Percentiles rank a stretch among this genome's conserved stretches.
Evolutionary conservation across 2,113 vertebrate genomes (phyloP).

Genomic region (Dromaius novaehollandiae): DNA sequence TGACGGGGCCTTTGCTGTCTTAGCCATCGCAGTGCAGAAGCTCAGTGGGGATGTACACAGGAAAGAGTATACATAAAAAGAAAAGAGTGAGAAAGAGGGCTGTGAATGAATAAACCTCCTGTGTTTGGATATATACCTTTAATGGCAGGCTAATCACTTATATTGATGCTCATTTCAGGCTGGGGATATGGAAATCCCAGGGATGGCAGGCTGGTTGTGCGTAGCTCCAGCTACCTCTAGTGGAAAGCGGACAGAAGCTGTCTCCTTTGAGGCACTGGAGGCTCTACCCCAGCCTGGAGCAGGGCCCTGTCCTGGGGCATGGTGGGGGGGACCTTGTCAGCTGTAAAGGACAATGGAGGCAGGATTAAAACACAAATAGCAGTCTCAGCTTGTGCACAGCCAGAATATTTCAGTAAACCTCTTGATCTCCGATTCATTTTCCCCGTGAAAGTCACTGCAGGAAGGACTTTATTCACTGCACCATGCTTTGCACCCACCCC

Average conservation of each 20-base stretch:
- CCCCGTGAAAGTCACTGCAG: background rate
- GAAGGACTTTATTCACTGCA: fast-evolving
- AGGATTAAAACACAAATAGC: background rate
- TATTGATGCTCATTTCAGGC: background rate
- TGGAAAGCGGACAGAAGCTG: conserved; percentile 16
- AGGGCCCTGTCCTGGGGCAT: background rate
- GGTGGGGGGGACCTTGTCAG: too few species aligned
- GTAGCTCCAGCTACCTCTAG: conserved; percentile 70
- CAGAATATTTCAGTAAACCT: too few species aligned
- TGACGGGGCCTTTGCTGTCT: fast-evolving
- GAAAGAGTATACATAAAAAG: background rate
- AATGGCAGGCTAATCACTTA: background rate
- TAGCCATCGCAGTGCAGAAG: background rate
- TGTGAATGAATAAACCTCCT: fast-evolving
- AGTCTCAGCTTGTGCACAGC: too few species aligned
- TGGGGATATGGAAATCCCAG: background rate
- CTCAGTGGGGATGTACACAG: fast-evolving
- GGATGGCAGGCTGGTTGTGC: background rate
- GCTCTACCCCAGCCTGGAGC: background rate
- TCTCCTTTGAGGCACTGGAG: background rate
- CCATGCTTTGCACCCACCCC: background rate
- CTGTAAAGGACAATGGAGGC: background rate
- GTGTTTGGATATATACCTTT: background rate
- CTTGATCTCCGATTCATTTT: too few species aligned
- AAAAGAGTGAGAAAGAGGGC: background rate